Percentiles rank a stretch among this genome's conserved stretches.
Evolutionary conservation across 2,113 vertebrate genomes (phyloP).

Genomic region (Prunella himalayana): DNA sequence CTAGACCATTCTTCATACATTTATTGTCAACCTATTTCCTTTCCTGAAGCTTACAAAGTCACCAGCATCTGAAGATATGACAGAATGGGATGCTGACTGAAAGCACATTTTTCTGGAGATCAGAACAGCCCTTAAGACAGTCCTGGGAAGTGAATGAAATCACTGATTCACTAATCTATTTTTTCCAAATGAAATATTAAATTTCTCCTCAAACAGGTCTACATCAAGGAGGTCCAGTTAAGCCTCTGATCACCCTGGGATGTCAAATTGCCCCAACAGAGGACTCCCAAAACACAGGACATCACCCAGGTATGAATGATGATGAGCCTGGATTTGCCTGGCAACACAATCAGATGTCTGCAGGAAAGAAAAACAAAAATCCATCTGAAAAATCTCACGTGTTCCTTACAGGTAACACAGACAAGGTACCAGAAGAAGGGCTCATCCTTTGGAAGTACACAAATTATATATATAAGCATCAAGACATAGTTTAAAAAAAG

Average conservation of each 20-base stretch:
- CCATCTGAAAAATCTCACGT: background rate
- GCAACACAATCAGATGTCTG: background rate
- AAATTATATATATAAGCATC: background rate
- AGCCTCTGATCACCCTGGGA: background rate
- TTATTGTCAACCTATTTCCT: background rate
- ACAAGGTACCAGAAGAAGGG: background rate
- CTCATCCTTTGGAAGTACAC: background rate
- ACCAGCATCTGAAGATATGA: background rate
- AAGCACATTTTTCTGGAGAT: background rate
- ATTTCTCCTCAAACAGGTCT: background rate
- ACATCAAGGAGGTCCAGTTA: background rate
- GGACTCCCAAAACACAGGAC: background rate
- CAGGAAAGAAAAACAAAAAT: background rate
- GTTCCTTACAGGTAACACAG: background rate
- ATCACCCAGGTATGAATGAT: background rate
- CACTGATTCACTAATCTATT: background rate
- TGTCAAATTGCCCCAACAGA: rapidly evolving
- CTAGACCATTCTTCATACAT: background rate
- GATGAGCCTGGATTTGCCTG: background rate
- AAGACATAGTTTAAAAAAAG: background rate
- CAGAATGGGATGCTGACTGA: background rate
- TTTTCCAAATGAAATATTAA: background rate
- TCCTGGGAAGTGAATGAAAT: background rate
- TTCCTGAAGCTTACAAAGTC: background rate
- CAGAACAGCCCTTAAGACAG: background rate